Evolutionary conservation across 2,888 invertebrate species (phyloP), one percentile per base, ranked within the genome.

Genomic region (Elysia crispata): DNA sequence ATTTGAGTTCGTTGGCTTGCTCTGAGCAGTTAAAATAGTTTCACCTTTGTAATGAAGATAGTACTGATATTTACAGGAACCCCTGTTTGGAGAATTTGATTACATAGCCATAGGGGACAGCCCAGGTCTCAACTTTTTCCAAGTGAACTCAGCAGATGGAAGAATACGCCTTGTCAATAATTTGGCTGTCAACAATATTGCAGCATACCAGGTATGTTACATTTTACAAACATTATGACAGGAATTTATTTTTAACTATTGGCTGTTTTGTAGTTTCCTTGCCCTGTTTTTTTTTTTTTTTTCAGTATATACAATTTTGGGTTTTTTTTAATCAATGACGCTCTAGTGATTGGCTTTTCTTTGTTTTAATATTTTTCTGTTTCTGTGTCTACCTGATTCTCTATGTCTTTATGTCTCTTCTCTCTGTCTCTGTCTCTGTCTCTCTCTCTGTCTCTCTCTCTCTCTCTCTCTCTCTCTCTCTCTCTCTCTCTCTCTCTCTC

Each of bases 71-170:
- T 67, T 8, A 67, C 74, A 79, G 79, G 75, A 79, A 28, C n/a
- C 41, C 57, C 49, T 31, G 20, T 80, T 66, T 28, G 31, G 76
- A 15, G 18, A 50, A 20, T 54, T 80, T 31, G 80, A 80, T 41
- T 80, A 76, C 18, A 13, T 66, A 33, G 69, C 33, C 30, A 66
- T 62, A 15, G 74, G 66, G n/a, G 74, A 33, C 11, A 33, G n/a
- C 57, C 64, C 66, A 20, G 74, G 70, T 23, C 23, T 41, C 23
- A 41, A 18, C 3, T 30, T 74, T 28, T 70, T 74, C 75, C 23
- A 54, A 28, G 54, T 79, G 8, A 23, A 31, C 54, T 64, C 30
- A 11, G 41, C 49, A 20, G 23, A 66, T 82, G 67, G 81, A 77
- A n/a, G 69, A 78, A 76, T 77, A 23, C 30, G 20, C n/a, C 30